Base-by-base conservation (phyloP, 2,888 invertebrate genomes). In the Globia sparganii region DNA sequence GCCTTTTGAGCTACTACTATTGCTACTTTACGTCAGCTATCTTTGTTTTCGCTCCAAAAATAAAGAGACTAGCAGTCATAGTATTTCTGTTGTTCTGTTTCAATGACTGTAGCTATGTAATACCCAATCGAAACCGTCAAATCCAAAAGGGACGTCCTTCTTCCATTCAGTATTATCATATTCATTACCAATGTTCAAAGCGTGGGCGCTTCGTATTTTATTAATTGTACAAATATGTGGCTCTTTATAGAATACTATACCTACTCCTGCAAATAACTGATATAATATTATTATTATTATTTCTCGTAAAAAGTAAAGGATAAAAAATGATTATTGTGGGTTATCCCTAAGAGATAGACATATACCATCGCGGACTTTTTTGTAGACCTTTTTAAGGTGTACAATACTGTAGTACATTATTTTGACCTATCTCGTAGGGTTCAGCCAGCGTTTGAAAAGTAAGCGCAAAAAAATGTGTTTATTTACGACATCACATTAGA, bases 181-280 rank as follows among this genome's bases (percentile, higher is more conserved):
- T n/a, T n/a, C n/a, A 66, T 64, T 72, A 69, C 56, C 80, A 67
- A 64, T 75, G 67, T 76, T 64, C 34, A 40, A n/a, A 75, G 81
- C 85, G 75, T 84, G 74, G 74, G 84, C 59, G 74, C 80, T 64
- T 80, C 59, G 74, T 71, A 46, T 71, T 74, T 28, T 59, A 73
- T 68, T 64, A 34, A 70, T 77, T 67, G 34, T 56, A 46, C 49
- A 72, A 71, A 73, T 66, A 79, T 61, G 21, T 25, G 34, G 56
- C 43, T 61, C 64, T 61, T 58, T 70, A 77, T 37, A 40, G 69
- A 58, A 66, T 64, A 31, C 25, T 34, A 66, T 58, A 79, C 56
- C 49, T 58, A 67, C 28, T 62, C 40, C n/a, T 56, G 40, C 28
- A 34, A 67, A 75, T 56, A 73, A 59, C 11, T 34, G 11, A 67